Conservation (phyloP, 2,113 vertebrate genomes). For the Calonectris borealis region DNA sequence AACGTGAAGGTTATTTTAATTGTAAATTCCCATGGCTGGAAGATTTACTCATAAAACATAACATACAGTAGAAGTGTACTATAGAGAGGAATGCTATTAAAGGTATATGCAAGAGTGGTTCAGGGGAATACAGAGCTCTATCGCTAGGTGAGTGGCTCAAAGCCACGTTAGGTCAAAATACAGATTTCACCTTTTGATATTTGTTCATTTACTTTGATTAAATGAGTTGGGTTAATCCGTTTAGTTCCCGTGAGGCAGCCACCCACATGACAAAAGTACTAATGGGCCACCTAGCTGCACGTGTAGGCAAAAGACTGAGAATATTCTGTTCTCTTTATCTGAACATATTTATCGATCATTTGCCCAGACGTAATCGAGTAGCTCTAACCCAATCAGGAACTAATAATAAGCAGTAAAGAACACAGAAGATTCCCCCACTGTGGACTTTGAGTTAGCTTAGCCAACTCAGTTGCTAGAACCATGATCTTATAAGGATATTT, state of each 20-base stretch:
- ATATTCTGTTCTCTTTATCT: background rate
- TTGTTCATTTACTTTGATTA: background rate
- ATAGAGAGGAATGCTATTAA: background rate
- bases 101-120: background rate
- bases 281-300: background rate
- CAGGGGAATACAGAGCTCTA: background rate
- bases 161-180: background rate
- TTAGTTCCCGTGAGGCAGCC: background rate
- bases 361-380: background rate
- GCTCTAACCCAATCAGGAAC: background rate
- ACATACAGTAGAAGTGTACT: background rate
- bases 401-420: background rate
- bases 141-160: background rate
- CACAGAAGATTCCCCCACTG: background rate
- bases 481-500: background rate
- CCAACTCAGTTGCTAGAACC: background rate
- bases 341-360: background rate
- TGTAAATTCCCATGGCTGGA: constrained; percentile 13
- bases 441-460: background rate
- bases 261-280: background rate
- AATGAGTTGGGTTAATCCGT: background rate
- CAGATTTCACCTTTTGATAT: background rate
- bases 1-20: background rate
- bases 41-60: constrained; percentile 25
- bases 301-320: background rate